Conservation (phyloP, 2,797 vertebrate genomes). For the Melanogrammus aeglefinus region DNA sequence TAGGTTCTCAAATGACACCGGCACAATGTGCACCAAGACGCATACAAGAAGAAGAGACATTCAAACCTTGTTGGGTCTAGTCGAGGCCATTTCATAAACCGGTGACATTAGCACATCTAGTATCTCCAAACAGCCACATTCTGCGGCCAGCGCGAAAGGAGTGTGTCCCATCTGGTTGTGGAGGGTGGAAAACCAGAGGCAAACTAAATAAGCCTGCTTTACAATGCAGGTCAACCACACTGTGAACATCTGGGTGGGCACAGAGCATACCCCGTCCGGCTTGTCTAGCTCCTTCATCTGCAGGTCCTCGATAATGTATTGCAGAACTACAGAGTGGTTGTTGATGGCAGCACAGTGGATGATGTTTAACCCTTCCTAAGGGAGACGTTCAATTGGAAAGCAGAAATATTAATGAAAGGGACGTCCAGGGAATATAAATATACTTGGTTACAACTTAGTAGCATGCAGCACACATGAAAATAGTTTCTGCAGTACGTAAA, state of each 20-base stretch:
- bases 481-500: neutral
- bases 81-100: constrained; percentile 79
- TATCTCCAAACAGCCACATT: constrained; percentile 81
- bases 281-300: constrained; percentile 85
- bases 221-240: neutral
- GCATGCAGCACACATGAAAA: neutral
- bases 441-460: neutral
- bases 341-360: constrained; percentile 88
- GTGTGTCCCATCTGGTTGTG: constrained; percentile 71
- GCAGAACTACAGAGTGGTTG: constrained; percentile 79
- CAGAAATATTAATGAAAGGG: neutral
- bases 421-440: neutral
- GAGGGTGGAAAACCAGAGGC: constrained; percentile 48
- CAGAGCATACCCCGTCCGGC: constrained; percentile 73
- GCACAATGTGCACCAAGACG: neutral
- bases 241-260: neutral
- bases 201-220: neutral
- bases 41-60: neutral
- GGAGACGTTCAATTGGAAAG: constrained; percentile 13
- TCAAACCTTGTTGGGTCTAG: constrained; percentile 81
- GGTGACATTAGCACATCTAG: constrained; percentile 72
- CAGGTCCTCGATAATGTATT: constrained; percentile 86
- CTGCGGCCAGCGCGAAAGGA: constrained; percentile 82
- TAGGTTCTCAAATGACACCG: neutral
- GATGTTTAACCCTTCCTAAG: constrained; percentile 84